A percentile compares a stretch with the other conserved stretches of the same genome.
These are phyloP conservation scores for Neria commutata DNA, from an alignment of 2,888 invertebrate genomes.

Conservation along the genomic window DNA sequence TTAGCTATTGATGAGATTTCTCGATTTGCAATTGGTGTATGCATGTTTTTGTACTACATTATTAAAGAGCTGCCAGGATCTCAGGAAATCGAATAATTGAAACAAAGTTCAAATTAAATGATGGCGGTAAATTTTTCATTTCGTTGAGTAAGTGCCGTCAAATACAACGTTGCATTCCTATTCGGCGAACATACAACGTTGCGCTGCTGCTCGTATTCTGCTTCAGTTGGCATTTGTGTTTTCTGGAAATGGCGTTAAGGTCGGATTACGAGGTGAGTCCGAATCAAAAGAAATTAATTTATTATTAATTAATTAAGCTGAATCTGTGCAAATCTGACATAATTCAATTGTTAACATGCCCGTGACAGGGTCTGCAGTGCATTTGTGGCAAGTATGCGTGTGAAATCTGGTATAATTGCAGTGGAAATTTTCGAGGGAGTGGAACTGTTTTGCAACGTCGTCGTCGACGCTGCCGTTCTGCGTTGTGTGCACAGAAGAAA, in stretches of 20 bases:
- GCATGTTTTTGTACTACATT: too few relatives aligned
- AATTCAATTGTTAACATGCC: slow-evolving; percentile 37
- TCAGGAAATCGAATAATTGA: too few relatives aligned
- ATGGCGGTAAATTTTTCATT: too few relatives aligned
- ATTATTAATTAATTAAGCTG: slow-evolving; percentile 34
- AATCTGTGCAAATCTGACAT: slow-evolving; percentile 39
- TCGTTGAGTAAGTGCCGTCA: too few relatives aligned
- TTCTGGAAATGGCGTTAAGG: slow-evolving; percentile 60
- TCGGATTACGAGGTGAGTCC: slow-evolving; percentile 61
- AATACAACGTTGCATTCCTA: too few relatives aligned
- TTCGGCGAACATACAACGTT: too few relatives aligned
- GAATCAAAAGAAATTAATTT: slow-evolving; percentile 27
- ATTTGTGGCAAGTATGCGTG: slow-evolving; percentile 3
- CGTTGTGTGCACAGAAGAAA: slow-evolving; percentile 10
- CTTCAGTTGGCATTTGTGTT: slow-evolving; percentile 28
- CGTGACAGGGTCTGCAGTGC: background rate
- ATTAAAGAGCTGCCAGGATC: too few relatives aligned
- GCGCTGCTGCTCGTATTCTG: slow-evolving; percentile 1
- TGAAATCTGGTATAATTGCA: slow-evolving; percentile 1
- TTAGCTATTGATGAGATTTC: too few relatives aligned
- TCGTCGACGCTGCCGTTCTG: slow-evolving; percentile 11
- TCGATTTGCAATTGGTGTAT: too few relatives aligned
- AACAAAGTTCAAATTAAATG: too few relatives aligned
- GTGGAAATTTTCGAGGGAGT: background rate
- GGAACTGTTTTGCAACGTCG: slow-evolving; percentile 9